Base-by-base conservation (phyloP, 1,140 invertebrate species). In the Bombus consobrinus region DNA sequence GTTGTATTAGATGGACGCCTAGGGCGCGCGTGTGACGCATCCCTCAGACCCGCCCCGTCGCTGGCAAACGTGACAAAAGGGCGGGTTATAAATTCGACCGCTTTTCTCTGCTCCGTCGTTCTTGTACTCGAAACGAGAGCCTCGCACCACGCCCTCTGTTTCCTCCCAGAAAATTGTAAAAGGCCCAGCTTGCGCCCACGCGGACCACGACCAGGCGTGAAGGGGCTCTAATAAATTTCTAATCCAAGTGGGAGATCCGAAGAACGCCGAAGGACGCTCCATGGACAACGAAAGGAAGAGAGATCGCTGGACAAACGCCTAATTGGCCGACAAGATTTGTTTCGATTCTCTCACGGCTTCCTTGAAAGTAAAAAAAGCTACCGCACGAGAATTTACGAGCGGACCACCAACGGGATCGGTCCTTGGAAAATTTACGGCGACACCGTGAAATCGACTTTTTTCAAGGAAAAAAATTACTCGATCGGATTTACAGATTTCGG, bases 31-130 rank as follows among this genome's bases (percentile, higher is more conserved):
- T 86, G 57, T 73, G 47, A 69, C 37, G 81, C 47, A 74, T 62
- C 41, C 43, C 64, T 78, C 37, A 34, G 68, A 53, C n/a, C 74
- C 57, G 53, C 71, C 47, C 41, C 28, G 82, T 43, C 28, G 62
- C 68, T 72, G n/a, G 59, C 74, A 66, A 81, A 78, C 84, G 89
- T 91, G 93, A 93, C 92, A 94, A 94, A 93, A 90, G 92, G 91
- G 89, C 82, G 81, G 88, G 91, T 91, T 91, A 93, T 94, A 94
- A 94, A 94, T 94, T 93, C 89, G 83, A 81, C 85, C 89, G 92
- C 88, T 89, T 93, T 89, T 73, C 78, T 66, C 57, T 34, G 43
- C 18, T 32, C 39, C 18, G 53, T n/a, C 34, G n/a, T 66, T n/a
- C 69, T 88, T 90, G 88, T 88, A 81, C 88, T 92, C 92, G 91